These are phyloP conservation scores for Chroicocephalus ridibundus DNA, from an alignment of 2,113 vertebrate genomes.

Conservation along the genomic window DNA sequence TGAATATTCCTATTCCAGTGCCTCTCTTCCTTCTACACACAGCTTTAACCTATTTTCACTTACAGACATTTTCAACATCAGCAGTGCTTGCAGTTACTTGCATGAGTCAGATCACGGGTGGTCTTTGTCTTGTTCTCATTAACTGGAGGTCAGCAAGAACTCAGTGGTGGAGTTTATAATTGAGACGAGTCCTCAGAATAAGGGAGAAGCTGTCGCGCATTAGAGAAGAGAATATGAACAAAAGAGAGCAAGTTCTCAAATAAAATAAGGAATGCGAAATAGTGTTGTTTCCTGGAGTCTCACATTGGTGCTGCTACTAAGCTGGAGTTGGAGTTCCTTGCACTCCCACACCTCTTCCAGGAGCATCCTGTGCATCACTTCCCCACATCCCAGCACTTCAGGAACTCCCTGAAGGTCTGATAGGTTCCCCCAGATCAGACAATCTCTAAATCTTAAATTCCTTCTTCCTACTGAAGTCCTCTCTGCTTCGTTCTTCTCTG, in stretches of 20 bases:
- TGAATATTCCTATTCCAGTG: background rate
- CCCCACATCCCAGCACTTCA: background rate
- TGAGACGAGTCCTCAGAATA: background rate
- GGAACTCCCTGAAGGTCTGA: background rate
- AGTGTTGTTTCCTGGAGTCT: background rate
- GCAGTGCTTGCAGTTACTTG: background rate
- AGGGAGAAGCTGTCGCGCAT: background rate
- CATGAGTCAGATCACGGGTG: background rate
- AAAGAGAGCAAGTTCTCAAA: background rate
- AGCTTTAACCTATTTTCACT: conserved; percentile 11
- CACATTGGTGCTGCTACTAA: background rate
- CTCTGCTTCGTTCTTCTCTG: background rate
- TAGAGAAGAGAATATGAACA: background rate
- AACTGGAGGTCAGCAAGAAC: background rate
- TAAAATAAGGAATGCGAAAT: background rate
- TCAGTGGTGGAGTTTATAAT: background rate
- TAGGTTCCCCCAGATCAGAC: background rate
- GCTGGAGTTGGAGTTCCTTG: background rate
- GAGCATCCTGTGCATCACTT: background rate
- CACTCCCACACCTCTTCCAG: background rate
- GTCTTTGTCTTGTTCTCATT: conserved; percentile 29
- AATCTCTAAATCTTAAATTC: background rate
- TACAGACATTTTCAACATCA: background rate
- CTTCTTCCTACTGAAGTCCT: background rate
- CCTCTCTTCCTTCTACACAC: background rate